phyloP scores from a whole-genome alignment of 1,140 invertebrate genomes.

The Tetraneura akinire region DNA sequence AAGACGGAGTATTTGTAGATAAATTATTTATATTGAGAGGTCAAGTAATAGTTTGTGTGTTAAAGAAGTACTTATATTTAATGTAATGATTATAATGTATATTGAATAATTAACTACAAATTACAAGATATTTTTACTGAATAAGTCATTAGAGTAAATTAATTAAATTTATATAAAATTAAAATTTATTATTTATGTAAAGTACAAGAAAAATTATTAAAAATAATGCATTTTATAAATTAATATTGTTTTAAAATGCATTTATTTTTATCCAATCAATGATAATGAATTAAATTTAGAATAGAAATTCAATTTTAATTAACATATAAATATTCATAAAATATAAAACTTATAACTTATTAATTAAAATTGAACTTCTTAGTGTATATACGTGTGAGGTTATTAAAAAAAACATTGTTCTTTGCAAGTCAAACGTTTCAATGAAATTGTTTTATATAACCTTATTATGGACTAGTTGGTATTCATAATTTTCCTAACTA shows the following conservation, averaged over 20 bases:
- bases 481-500: conserved; percentile 87
- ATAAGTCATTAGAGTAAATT: too few relatives aligned
- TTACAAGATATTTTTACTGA: too few relatives aligned
- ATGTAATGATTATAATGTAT: too few relatives aligned
- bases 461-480: not conserved
- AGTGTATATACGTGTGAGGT: not conserved
- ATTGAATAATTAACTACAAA: too few relatives aligned
- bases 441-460: not conserved
- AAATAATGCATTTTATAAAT: not conserved
- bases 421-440: not conserved
- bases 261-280: not conserved
- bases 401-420: not conserved
- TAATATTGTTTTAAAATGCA: not conserved
- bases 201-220: not conserved
- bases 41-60: too few relatives aligned
- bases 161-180: too few relatives aligned
- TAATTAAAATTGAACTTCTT: conserved; percentile 4
- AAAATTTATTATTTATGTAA: too few relatives aligned
- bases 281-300: not conserved
- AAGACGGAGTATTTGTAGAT: too few relatives aligned
- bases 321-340: conserved; percentile 21
- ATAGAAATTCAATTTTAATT: not conserved
- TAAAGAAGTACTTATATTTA: too few relatives aligned
- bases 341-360: conserved; percentile 23
- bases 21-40: too few relatives aligned